phyloP scores from a whole-genome alignment of 2,113 vertebrate species.

The Hyperopisus bebe region DNA sequence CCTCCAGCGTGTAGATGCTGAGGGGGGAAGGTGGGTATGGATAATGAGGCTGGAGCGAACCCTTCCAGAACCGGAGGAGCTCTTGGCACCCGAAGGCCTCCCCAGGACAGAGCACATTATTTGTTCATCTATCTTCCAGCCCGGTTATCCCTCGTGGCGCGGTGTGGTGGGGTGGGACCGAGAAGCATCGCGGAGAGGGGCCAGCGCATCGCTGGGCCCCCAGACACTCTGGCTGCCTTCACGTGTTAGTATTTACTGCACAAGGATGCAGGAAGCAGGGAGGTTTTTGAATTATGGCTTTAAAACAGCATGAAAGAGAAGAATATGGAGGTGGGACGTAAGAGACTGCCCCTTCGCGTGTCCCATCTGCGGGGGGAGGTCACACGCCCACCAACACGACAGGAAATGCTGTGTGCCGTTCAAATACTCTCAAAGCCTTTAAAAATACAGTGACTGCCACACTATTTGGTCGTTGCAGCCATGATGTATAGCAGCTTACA shows the following conservation, averaged over 20 bases:
- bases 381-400: background rate
- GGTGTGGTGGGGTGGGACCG: background rate
- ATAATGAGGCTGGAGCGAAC: background rate
- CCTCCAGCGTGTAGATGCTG: slow-evolving; percentile 39
- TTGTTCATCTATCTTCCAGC: background rate
- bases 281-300: background rate
- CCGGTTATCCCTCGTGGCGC: background rate
- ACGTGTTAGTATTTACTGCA: slow-evolving; percentile 29
- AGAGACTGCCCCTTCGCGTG: background rate
- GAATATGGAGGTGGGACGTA: background rate
- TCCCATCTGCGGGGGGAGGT: background rate
- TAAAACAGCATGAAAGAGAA: background rate
- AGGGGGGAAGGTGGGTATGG: slow-evolving; percentile 32
- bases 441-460: background rate
- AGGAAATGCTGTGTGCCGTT: background rate
- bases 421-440: background rate
- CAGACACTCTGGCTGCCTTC: slow-evolving; percentile 50
- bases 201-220: slow-evolving; percentile 40
- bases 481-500: background rate
- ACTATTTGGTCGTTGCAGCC: background rate
- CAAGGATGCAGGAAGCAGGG: background rate
- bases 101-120: background rate
- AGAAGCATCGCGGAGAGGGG: background rate
- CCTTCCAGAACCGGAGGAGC: slow-evolving; percentile 37
- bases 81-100: slow-evolving; percentile 22